Conservation (phyloP, 2,888 invertebrate genomes). For the Pemphredon lugubris region DNA sequence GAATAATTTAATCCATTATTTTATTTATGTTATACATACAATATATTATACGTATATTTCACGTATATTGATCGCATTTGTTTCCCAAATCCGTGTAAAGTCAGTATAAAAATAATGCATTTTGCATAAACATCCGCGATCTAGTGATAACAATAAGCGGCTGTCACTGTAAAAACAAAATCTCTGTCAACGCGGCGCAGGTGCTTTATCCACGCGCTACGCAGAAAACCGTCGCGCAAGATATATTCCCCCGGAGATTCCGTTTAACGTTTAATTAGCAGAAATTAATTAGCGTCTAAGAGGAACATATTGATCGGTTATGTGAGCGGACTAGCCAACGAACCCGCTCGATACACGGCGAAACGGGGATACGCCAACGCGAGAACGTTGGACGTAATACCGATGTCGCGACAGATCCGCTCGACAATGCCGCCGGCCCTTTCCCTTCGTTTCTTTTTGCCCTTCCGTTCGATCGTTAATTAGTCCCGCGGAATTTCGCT, state of each 20-base stretch:
- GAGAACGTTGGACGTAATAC: slow-evolving; percentile 63
- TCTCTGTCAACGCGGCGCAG: too few relatives aligned
- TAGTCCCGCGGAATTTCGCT: slow-evolving; percentile 61
- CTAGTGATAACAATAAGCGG: too few relatives aligned
- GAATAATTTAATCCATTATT: too few relatives aligned
- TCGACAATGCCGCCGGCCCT: slow-evolving; percentile 63
- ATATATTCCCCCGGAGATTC: slow-evolving; percentile 49
- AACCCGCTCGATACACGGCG: slow-evolving; percentile 34
- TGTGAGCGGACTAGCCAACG: slow-evolving; percentile 59
- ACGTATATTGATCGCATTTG: too few relatives aligned
- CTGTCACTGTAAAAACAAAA: too few relatives aligned
- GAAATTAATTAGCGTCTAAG: slow-evolving; percentile 74
- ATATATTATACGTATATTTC: too few relatives aligned
- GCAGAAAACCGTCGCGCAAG: slow-evolving; percentile 33
- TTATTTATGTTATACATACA: too few relatives aligned
- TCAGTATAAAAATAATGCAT: too few relatives aligned
- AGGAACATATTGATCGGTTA: slow-evolving; percentile 73
- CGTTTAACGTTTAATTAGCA: slow-evolving; percentile 69
- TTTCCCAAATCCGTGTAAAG: too few relatives aligned
- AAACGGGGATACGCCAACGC: slow-evolving; percentile 30
- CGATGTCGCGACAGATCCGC: slow-evolving; percentile 64
- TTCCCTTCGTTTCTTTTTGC: slow-evolving; percentile 56
- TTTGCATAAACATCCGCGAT: too few relatives aligned
- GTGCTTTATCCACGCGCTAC: slow-evolving; percentile 23
- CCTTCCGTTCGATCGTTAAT: slow-evolving; percentile 73